Conservation (phyloP, 2,888 invertebrate species). For the Platerodrilus igneus region DNA sequence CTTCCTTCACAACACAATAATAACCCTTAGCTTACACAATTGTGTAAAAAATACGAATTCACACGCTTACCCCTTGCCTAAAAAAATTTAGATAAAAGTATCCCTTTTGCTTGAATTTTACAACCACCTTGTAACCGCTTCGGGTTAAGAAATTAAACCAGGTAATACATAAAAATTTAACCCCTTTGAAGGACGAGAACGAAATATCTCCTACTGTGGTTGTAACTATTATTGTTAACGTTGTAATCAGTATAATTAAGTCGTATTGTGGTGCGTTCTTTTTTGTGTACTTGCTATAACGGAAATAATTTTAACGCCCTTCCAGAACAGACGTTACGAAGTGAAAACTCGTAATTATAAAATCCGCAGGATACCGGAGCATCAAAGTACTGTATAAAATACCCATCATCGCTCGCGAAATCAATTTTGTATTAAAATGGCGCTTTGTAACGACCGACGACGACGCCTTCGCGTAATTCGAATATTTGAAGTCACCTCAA, state of each 20-base stretch:
- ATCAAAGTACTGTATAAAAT: slow-evolving; percentile 45
- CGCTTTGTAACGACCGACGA: slow-evolving; percentile 38
- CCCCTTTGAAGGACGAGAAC: slow-evolving; percentile 15
- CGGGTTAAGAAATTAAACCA: slow-evolving; percentile 35
- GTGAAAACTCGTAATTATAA: slow-evolving; percentile 41
- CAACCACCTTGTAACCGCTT: slow-evolving; percentile 41
- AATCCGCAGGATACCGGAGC: slow-evolving; percentile 43
- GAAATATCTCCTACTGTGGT: no score
- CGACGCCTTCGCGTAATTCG: slow-evolving; percentile 33
- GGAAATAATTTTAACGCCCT: no score
- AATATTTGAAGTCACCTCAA: slow-evolving; percentile 20
- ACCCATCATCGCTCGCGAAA: slow-evolving; percentile 44
- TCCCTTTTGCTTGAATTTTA: slow-evolving; percentile 38
- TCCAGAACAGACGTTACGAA: slow-evolving; percentile 33
- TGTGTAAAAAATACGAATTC: slow-evolving; percentile 35
- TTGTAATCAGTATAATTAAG: slow-evolving; percentile 24
- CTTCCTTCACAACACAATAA: slow-evolving; percentile 20
- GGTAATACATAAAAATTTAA: slow-evolving; percentile 22
- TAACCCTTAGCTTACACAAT: no score
- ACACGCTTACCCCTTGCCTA: slow-evolving; percentile 37
- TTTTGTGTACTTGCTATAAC: no score
- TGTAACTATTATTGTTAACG: slow-evolving; percentile 18
- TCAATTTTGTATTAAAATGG: slow-evolving; percentile 45
- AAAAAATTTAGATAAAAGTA: slow-evolving; percentile 28
- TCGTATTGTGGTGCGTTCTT: slow-evolving; percentile 16